Evolutionary conservation across 2,113 vertebrate species (phyloP).

Genomic region (Oreochromis tanganicae): DNA sequence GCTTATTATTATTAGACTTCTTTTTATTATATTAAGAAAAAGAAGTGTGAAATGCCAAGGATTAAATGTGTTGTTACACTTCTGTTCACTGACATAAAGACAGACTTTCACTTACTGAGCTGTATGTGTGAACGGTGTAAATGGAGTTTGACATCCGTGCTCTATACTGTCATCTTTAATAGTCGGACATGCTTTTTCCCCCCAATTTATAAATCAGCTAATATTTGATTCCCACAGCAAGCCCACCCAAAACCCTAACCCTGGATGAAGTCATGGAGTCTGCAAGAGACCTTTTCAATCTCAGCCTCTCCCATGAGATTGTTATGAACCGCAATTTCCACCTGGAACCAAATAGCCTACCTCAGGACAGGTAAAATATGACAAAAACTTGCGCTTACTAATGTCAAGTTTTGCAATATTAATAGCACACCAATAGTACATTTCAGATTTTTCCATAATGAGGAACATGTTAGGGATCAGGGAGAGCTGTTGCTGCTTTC

Average conservation of each 20-base stretch:
- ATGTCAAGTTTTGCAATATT: neutral
- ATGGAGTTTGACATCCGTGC: neutral
- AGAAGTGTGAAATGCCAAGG: neutral
- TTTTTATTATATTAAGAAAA: neutral
- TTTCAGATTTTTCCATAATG: neutral
- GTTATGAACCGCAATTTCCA: constrained; percentile 81
- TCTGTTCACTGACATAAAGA: neutral
- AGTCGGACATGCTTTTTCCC: neutral
- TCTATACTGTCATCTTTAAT: neutral
- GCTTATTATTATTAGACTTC: neutral
- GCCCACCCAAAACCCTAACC: constrained; percentile 81
- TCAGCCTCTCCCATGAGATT: constrained; percentile 89
- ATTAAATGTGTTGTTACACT: neutral
- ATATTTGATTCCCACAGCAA: constrained; percentile 65
- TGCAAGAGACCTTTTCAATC: constrained; percentile 79
- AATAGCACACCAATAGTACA: neutral
- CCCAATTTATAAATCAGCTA: neutral
- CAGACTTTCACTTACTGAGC: neutral
- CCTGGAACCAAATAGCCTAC: constrained; percentile 70
- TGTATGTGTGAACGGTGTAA: neutral
- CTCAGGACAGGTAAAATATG: constrained; percentile 78
- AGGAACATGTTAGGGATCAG: neutral
- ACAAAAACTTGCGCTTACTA: neutral
- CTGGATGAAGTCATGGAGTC: constrained; percentile 87
- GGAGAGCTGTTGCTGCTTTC: neutral